These are phyloP conservation scores for Ganaspis brasiliensis DNA, from an alignment of 2,888 invertebrate genomes.

Conservation along the genomic window DNA sequence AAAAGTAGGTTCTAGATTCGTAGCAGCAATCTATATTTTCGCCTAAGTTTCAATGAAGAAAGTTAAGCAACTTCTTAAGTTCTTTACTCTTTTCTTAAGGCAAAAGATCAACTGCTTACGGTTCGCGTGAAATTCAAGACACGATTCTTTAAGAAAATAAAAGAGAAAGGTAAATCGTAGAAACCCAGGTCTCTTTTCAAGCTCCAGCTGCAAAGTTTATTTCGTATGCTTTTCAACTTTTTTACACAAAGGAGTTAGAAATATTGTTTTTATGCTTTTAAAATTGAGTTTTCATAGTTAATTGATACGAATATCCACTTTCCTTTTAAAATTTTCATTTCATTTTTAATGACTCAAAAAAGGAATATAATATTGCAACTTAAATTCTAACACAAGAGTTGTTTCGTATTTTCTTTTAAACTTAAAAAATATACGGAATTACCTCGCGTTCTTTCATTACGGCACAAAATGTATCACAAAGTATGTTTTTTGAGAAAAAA, in stretches of 20 bases:
- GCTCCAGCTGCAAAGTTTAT: slow-evolving; percentile 12
- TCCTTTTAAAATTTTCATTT: background rate
- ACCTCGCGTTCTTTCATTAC: no score
- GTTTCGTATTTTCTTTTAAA: no score
- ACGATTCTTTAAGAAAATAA: slow-evolving; percentile 17
- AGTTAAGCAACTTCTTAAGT: slow-evolving; percentile 31
- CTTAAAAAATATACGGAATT: no score
- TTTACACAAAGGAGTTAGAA: background rate
- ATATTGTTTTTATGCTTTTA: background rate
- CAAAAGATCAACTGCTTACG: slow-evolving; percentile 30
- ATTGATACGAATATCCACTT: background rate
- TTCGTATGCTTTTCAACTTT: slow-evolving; percentile 14
- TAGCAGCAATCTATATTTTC: background rate
- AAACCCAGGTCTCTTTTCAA: slow-evolving; percentile 23
- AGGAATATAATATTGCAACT: no score
- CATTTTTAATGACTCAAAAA: no score
- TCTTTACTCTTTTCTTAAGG: slow-evolving; percentile 33
- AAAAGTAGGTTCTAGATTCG: no score
- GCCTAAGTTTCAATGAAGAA: slow-evolving; percentile 32
- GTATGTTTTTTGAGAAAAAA: no score
- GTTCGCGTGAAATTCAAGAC: slow-evolving; percentile 21
- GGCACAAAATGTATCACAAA: no score
- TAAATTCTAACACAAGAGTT: no score
- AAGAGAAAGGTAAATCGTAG: slow-evolving; percentile 24
- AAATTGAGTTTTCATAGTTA: background rate